phyloP scores from a whole-genome alignment of 2,888 invertebrate species.

The Dione vanillae region DNA sequence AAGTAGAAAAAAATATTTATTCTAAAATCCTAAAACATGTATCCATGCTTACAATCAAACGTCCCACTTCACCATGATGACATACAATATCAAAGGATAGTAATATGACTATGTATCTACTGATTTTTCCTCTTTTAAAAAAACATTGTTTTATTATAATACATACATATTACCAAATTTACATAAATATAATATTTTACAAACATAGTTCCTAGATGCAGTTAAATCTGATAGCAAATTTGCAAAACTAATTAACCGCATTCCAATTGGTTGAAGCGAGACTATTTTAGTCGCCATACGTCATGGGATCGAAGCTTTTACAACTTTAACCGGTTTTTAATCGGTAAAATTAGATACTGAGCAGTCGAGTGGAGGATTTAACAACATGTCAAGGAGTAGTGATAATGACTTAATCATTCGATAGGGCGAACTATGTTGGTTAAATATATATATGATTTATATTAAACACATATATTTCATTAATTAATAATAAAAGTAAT shows the following conservation, averaged over 20 bases:
- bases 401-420: constrained; percentile 32
- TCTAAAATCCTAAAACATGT: no score
- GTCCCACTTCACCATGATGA: no score
- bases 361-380: constrained; percentile 25
- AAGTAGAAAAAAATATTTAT: no score
- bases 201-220: constrained; percentile 38
- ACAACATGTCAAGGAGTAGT: constrained; percentile 14
- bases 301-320: constrained; percentile 46
- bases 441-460: neutral
- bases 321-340: constrained; percentile 37
- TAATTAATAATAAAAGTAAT: no score
- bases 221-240: constrained; percentile 47
- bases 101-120: no score
- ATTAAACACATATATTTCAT: no score
- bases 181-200: neutral
- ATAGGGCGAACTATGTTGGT: neutral
- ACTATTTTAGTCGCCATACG: constrained; percentile 48
- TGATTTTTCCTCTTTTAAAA: no score
- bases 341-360: constrained; percentile 33
- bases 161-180: neutral
- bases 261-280: constrained; percentile 47
- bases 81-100: no score
- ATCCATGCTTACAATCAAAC: no score
- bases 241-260: constrained; percentile 51
- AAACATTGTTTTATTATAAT: neutral